Evolutionary conservation across 2,888 invertebrate genomes (phyloP).

Genomic region (Graphium colonna): DNA sequence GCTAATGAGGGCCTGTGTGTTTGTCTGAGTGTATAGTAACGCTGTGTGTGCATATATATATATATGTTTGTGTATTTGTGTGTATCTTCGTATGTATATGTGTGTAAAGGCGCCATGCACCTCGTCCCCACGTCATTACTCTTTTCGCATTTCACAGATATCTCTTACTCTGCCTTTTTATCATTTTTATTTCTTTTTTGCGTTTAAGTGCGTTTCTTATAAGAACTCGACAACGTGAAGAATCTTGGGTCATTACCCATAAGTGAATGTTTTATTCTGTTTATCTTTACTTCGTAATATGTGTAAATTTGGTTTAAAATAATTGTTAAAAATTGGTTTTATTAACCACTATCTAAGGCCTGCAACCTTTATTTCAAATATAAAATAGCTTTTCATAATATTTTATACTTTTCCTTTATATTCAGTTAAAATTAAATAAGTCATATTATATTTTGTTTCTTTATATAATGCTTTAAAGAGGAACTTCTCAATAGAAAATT

Average conservation of each 20-base stretch:
- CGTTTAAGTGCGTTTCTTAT: not conserved
- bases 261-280: no score
- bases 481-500: no score
- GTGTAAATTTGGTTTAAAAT: no score
- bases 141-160: not conserved
- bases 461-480: no score
- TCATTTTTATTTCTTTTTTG: not conserved
- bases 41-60: not conserved
- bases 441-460: no score
- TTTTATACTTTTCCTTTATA: no score
- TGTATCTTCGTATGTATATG: not conserved
- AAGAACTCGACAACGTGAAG: not conserved
- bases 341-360: not conserved
- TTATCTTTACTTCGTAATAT: no score
- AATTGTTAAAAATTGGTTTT: not conserved
- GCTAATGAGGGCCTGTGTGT: conserved; percentile 45
- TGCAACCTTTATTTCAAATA: no score
- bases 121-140: conserved; percentile 9
- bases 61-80: no score
- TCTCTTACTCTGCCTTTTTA: not conserved
- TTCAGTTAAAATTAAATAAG: no score
- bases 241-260: no score
- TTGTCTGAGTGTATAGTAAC: not conserved
- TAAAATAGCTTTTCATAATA: no score
- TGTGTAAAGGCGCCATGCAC: not conserved